Evolutionary conservation across 1,140 invertebrate genomes (phyloP), one percentile per base, ranked within the genome.

Genomic region (Stenopsyche tienmushanensis): DNA sequence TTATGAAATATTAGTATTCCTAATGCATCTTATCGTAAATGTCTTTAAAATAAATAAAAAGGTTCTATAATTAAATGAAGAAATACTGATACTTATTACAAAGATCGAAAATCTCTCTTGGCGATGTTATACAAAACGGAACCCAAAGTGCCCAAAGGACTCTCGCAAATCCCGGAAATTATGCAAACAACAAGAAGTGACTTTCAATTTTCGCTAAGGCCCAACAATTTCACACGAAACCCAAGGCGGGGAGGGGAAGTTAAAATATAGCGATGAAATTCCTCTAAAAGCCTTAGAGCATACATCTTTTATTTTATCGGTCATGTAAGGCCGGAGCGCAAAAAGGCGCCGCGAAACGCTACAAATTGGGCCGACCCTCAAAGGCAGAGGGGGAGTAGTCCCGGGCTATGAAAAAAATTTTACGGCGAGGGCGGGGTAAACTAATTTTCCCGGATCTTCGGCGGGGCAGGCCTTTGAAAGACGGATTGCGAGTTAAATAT

Each of bases 391-490:
- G 23, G 17, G 23, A 23, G 50, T 3, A 15, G 21, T 3, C 2
- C 26, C 8, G 52, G 52, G 26, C 10, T 21, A 26, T 2, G 52
- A 24, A 34, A 54, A 54, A 47, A 47, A 47, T 47, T n/a, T 47
- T 20, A 47, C 44, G n/a, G 21, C 3, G 18, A 44, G 20, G 45
- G 21, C 54, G 54, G 54, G 42, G 57, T 60, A 60, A 60, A 60
- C 57, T 60, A 60, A 60, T 60, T 60, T 47, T 47, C 57, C 42
- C 42, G 25, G 57, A 60, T 60, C 39, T n/a, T n/a, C n/a, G n/a
- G n/a, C n/a, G n/a, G n/a, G n/a, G 26, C 57, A 20, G 54, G 54
- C 24, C 44, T 34, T 23, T 17, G 57, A 45, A 44, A 47, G 42
- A 41, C 57, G 57, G 57, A 60, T 47, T 47, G 44, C 44, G 44